Evolutionary conservation across 1,140 invertebrate genomes (phyloP).

Genomic region (Diorhabda sublineata): DNA sequence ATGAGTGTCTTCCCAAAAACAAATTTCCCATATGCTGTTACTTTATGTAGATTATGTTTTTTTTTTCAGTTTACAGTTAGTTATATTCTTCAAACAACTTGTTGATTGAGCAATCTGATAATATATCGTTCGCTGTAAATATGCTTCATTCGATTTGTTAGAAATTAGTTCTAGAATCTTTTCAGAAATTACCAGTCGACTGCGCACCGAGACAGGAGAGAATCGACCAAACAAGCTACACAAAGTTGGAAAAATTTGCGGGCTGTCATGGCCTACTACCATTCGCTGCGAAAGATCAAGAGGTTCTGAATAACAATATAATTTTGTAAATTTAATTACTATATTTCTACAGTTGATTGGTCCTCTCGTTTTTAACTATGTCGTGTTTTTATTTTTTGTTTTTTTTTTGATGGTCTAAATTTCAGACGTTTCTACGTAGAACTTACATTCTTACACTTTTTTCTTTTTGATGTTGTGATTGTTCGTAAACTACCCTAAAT

Average conservation of each 20-base stretch:
- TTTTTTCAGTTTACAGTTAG: too few species aligned
- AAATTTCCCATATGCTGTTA: too few species aligned
- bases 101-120: too few species aligned
- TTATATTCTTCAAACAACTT: too few species aligned
- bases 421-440: constrained; percentile 14
- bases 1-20: too few species aligned
- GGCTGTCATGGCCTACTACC: constrained; percentile 82
- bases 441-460: constrained; percentile 4
- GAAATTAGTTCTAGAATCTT: constrained; percentile 15
- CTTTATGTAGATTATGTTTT: too few species aligned
- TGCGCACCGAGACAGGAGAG: constrained; percentile 16
- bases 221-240: constrained; percentile 57
- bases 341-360: constrained; percentile 16
- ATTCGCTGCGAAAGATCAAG: constrained; percentile 81
- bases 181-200: constrained; percentile 16
- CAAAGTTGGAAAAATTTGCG: constrained; percentile 80
- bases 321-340: constrained; percentile 16
- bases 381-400: constrained; percentile 4
- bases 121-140: not conserved
- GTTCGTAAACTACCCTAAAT: constrained; percentile 9
- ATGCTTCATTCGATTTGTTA: constrained; percentile 5
- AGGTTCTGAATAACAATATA: constrained; percentile 53
- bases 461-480: constrained; percentile 15
- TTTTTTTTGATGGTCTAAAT: constrained; percentile 15
- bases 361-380: constrained; percentile 5